These are phyloP conservation scores for Schizopygopsis malacanthus DNA, from an alignment of 2,797 vertebrate genomes.

Conservation along the genomic window DNA sequence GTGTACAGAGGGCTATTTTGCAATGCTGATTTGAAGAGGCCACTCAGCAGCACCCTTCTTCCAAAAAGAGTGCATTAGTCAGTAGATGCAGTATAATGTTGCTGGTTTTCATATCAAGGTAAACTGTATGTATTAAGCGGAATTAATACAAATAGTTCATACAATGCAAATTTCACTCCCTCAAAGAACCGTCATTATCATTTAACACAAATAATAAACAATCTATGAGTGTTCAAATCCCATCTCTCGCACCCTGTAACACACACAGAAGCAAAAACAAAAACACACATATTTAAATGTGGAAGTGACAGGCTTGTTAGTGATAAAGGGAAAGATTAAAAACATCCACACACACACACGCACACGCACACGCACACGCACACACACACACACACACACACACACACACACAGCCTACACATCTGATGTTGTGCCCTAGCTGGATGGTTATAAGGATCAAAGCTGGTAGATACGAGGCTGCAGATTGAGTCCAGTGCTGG, in stretches of 20 bases:
- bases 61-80: constrained; percentile 40
- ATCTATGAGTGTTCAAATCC: constrained; percentile 26
- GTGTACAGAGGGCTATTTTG: constrained; percentile 46
- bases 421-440: constrained; percentile 11
- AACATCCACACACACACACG: no score
- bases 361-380: no score
- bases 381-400: not conserved
- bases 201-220: constrained; percentile 42
- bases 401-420: constrained; percentile 14
- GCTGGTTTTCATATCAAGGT: constrained; percentile 32
- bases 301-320: constrained; percentile 6
- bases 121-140: constrained; percentile 24
- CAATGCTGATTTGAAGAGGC: constrained; percentile 51
- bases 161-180: not conserved
- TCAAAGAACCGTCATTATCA: constrained; percentile 28
- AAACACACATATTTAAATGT: constrained; percentile 36
- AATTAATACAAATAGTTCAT: constrained; percentile 16
- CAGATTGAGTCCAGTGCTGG: not conserved
- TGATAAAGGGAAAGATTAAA: constrained; percentile 13
- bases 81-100: constrained; percentile 29
- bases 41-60: constrained; percentile 35
- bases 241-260: not conserved
- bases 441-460: constrained; percentile 23
- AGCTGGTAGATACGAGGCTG: not conserved
- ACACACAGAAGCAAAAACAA: constrained; percentile 30